Evolutionary conservation across 2,888 invertebrate species (phyloP), one percentile per base, ranked within the genome.

Genomic region (Drosophila kokeensis): DNA sequence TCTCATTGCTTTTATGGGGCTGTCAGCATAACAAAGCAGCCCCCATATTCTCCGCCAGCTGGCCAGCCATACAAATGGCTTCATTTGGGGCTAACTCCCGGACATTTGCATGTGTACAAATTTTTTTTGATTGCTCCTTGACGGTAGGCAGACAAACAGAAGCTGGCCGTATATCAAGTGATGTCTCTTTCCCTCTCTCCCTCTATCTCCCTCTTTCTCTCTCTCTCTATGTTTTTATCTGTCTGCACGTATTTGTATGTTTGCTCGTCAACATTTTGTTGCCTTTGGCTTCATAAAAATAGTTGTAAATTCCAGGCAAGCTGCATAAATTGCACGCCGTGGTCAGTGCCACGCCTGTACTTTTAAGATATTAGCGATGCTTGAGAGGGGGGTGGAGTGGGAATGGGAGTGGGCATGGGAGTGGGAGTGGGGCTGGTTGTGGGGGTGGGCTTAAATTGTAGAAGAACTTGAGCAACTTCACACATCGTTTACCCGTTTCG

Each of bases 281-380:
- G 79, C 66, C 81, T 70, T 87, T 89, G 85, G 82, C 85, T 87
- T 84, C 85, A 87, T 89, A 89, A 85, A 85, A 85, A 85, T 89
- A 87, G 85, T 89, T 85, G 85, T 85, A 87, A 89, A 80, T 82
- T 85, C 67, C 82, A 81, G 82, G 64, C 78, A 53, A 85, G 82
- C 67, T 82, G 85, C 89, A 85, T 89, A 84, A 85, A 84, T 85
- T 82, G 76, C 82, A 77, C 55, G 61, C 55, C 49, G 58, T 13
- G 29, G 6, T 52, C 65, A 50, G 48, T 49, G 32, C 49, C 75
- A 49, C 42, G 52, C 57, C 58, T 34, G 36, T 54, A 4, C 11
- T 36, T 18, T 36, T 48, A 21, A 4, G 7, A 13, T 21, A 21
- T 4, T 4, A 15, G 24, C 24, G 1, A 21, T 21, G 21, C 11